These are phyloP conservation scores for Nanger granti DNA, from an alignment of 2,113 vertebrate genomes.

Conservation along the genomic window DNA sequence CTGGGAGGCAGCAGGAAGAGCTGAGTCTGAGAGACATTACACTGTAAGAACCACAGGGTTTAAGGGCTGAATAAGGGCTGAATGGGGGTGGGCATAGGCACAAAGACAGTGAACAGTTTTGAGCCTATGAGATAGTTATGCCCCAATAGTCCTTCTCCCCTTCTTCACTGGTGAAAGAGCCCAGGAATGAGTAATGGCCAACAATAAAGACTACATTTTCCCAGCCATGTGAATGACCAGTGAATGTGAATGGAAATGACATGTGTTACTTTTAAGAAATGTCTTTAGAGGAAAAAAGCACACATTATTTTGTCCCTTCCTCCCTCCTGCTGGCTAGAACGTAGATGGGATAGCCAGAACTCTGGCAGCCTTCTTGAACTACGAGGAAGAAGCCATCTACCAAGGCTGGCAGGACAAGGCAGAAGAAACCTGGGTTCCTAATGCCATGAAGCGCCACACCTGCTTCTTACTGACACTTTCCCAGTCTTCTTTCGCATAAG, in stretches of 20 bases:
- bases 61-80: not conserved
- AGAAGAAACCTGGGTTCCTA: not conserved
- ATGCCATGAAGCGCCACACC: not conserved
- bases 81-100: rapidly evolving
- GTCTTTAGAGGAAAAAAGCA: not conserved
- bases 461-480: not conserved
- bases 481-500: not conserved
- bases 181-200: not conserved
- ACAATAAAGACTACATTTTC: not conserved
- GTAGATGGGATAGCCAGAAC: not conserved
- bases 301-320: not conserved
- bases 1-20: not conserved
- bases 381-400: not conserved
- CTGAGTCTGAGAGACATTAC: too few species aligned
- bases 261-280: not conserved
- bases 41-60: not conserved
- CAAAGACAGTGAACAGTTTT: not conserved
- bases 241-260: not conserved
- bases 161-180: not conserved
- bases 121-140: not conserved
- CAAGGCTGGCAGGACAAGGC: not conserved
- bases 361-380: not conserved
- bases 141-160: not conserved
- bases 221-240: not conserved
- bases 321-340: not conserved